phyloP scores from a whole-genome alignment of 2,113 vertebrate genomes.

The Siniperca chuatsi region DNA sequence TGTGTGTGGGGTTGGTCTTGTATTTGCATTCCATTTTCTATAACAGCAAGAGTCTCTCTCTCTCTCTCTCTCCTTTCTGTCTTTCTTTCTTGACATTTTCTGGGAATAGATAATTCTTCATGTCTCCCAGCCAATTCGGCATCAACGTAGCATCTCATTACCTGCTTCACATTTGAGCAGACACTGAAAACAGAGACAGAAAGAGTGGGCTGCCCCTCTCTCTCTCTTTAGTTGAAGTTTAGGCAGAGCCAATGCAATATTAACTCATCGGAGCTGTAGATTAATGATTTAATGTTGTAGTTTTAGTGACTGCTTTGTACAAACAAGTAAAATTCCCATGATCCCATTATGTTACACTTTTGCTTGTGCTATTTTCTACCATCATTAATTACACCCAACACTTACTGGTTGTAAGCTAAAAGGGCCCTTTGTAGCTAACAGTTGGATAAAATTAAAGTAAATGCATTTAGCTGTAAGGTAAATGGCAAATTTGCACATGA shows the following conservation, averaged over 20 bases:
- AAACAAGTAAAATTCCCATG: not conserved
- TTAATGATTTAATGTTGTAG: not conserved
- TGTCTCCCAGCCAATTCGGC: slow-evolving; percentile 38
- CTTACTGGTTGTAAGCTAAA: not conserved
- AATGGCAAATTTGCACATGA: not conserved
- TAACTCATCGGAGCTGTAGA: slow-evolving; percentile 7
- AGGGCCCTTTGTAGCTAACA: not conserved
- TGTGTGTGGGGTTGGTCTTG: not conserved
- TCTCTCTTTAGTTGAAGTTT: slow-evolving; percentile 5
- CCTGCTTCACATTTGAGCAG: slow-evolving; percentile 47
- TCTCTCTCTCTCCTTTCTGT: not conserved
- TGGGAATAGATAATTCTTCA: slow-evolving; percentile 46
- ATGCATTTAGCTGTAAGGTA: not conserved
- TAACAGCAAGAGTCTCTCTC: not conserved
- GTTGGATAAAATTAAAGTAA: not conserved
- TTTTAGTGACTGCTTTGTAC: not conserved
- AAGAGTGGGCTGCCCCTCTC: not conserved
- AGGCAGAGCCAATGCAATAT: not conserved
- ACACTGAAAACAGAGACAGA: slow-evolving; percentile 6
- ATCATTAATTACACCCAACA: not conserved
- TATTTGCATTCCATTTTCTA: slow-evolving; percentile 6
- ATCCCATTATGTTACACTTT: not conserved
- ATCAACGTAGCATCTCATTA: slow-evolving; percentile 24
- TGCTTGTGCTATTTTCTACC: not conserved
- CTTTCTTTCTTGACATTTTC: slow-evolving; percentile 54